Evolutionary conservation across 2,888 invertebrate species (phyloP).

Genomic region (Drosophila dives): DNA sequence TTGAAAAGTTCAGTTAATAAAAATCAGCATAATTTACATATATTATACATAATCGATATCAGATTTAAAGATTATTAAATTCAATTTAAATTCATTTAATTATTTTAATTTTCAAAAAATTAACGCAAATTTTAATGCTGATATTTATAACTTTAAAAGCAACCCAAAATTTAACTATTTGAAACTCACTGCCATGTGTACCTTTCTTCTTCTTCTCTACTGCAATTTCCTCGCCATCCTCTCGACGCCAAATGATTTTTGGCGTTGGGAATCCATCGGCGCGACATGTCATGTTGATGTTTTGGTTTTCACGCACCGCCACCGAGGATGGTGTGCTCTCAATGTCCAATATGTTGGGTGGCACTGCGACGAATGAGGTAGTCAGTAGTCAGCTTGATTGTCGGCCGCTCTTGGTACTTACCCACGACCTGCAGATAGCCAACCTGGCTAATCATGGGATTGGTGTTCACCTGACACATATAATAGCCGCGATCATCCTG

Average conservation of each 20-base stretch:
- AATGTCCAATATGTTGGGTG: conserved; percentile 96
- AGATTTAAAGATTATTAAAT: neutral
- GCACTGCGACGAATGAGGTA: conserved; percentile 87
- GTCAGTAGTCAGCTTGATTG: neutral
- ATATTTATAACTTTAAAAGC: conserved; percentile 21
- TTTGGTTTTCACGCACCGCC: conserved; percentile 96
- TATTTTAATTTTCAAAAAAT: neutral
- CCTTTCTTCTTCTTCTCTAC: conserved; percentile 95
- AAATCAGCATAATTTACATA: neutral
- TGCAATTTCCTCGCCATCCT: conserved; percentile 94
- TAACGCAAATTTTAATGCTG: neutral
- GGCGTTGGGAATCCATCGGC: conserved; percentile 96
- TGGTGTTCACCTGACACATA: conserved; percentile 90
- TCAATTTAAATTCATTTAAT: neutral
- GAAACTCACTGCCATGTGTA: conserved; percentile 82
- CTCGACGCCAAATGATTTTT: conserved; percentile 96
- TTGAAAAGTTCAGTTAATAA: conserved; percentile 7
- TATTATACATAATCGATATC: neutral
- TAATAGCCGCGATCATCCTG: conserved; percentile 94
- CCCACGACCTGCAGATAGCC: conserved; percentile 97
- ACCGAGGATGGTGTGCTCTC: conserved; percentile 96
- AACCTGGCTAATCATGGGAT: conserved; percentile 97
- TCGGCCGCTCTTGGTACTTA: conserved; percentile 85
- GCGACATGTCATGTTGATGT: conserved; percentile 95
- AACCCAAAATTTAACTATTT: neutral